Base-by-base conservation (phyloP, 1,140 invertebrate species). In the Hyphantria cunea region DNA sequence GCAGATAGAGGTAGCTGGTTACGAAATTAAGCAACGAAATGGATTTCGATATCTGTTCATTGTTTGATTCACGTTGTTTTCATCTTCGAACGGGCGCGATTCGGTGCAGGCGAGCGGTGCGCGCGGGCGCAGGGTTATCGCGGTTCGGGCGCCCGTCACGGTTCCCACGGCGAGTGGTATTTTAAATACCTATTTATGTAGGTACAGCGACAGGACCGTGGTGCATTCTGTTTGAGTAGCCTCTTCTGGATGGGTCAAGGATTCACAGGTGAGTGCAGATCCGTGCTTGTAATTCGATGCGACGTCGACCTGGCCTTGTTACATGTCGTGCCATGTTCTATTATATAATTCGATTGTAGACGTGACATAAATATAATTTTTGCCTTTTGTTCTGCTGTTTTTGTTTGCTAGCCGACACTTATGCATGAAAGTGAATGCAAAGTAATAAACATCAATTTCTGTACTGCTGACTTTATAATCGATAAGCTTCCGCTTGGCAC, bases 231-330 rank as follows among this genome's bases (percentile, higher is more conserved):
- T 78, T 76, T 73, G 80, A 88, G 82, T 88, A 89, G 84, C 84
- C 84, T 89, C 86, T 89, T 85, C 87, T 89, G 84, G 86, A 89
- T 90, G 86, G 86, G 88, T 90, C 88, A 90, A 90, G 88, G 88
- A 90, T 90, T 76, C 74, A 66, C 45, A 74, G 80, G 83, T 79
- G 84, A 87, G 81, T 83, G 83, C 77, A 77, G 76, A 86, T 88
- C 83, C 76, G 74, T 74, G 68, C 74, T 76, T 76, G 74, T 56
- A 61, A 52, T 66, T 62, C 72, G 73, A 71, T 70, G 73, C 69
- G 64, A 74, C 39, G 65, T 60, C 74, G 77, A 83, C 80, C 80
- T 86, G 82, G 75, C 84, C 84, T 84, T 84, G 83, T 75, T 66
- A 74, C 70, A 69, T 78, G 68, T 70, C 64, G 70, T 64, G 73